These are phyloP conservation scores for Melanerpes formicivorus DNA, from an alignment of 2,113 vertebrate genomes.

Conservation along the genomic window DNA sequence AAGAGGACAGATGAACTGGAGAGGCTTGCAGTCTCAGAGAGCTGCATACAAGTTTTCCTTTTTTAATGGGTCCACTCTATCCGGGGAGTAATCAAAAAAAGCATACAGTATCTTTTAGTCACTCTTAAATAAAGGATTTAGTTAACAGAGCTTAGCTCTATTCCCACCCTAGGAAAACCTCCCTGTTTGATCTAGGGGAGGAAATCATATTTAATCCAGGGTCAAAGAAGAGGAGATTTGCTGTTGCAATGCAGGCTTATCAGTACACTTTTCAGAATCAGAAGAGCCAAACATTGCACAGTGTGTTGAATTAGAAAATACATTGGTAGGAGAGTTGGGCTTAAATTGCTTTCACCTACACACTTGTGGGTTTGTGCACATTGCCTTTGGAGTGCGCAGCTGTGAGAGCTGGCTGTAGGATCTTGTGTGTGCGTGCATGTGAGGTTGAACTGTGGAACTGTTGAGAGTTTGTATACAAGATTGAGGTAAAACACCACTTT, in stretches of 20 bases:
- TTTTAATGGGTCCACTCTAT: constrained; percentile 33
- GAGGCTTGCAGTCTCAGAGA: constrained; percentile 1
- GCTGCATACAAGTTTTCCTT: constrained; percentile 9
- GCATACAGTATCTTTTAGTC: background rate
- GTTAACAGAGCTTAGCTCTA: background rate
- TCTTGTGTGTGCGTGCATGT: background rate
- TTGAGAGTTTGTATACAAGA: background rate
- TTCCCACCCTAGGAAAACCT: background rate
- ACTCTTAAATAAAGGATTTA: constrained; percentile 1
- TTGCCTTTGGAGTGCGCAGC: background rate
- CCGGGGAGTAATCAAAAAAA: background rate
- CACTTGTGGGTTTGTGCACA: background rate
- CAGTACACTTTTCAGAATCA: background rate
- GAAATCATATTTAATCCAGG: background rate
- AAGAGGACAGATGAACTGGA: background rate
- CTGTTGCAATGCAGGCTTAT: background rate
- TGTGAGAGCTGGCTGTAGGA: background rate
- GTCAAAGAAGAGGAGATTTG: background rate
- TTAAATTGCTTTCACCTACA: background rate
- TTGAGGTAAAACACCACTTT: constrained; percentile 49
- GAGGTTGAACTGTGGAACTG: background rate
- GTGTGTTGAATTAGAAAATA: background rate
- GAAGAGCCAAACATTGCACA: background rate
- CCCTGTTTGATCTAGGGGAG: background rate
- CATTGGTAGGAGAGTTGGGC: background rate